Evolutionary conservation across 1,140 invertebrate species (phyloP), one percentile per base, ranked within the genome.

Genomic region (Helicoverpa zea): DNA sequence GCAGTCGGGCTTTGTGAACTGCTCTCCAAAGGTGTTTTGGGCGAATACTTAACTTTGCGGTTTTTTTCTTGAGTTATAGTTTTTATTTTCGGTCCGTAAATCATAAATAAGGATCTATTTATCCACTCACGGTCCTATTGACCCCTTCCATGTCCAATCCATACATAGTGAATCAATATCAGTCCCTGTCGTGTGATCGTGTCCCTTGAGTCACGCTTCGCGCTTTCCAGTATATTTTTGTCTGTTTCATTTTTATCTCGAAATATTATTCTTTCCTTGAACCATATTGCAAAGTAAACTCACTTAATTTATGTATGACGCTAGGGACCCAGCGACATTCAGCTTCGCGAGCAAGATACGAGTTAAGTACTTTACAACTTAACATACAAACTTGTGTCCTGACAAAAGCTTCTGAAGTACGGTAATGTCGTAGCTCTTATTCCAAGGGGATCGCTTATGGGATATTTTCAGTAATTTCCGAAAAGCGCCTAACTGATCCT

Each of bases 201-300:
- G 89, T 86, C 86, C 85, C 87, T 80, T 75, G 82, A 85, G 88
- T 90, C 88, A 90, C 88, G 87, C 84, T 84, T 79, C 73, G 80
- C 54, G 58, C 77, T 75, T 35, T 35, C 52, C 51, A 30, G 49
- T 63, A 68, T 76, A 79, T 79, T 70, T 81, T 79, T 61, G 43
- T 63, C 7, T 56, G 64, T 74, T 64, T 78, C 79, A 64, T 58
- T 83, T 72, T 81, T 66, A 64, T 66, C 51, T 66, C 49, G 47
- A 35, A 29, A 23, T 78, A 78, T 76, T 81, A 80, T 73, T 80
- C 70, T 75, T 79, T 83, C 64, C 79, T 83, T 68, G 61, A 77
- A 81, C 66, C 23, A 63, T 66, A 68, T 79, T 77, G 75, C 61
- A 52, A 63, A 79, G 76, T 29, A 79, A 79, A 58, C 64, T 79